Conservation (phyloP, 2,113 vertebrate genomes). For the Grallaria varia region DNA sequence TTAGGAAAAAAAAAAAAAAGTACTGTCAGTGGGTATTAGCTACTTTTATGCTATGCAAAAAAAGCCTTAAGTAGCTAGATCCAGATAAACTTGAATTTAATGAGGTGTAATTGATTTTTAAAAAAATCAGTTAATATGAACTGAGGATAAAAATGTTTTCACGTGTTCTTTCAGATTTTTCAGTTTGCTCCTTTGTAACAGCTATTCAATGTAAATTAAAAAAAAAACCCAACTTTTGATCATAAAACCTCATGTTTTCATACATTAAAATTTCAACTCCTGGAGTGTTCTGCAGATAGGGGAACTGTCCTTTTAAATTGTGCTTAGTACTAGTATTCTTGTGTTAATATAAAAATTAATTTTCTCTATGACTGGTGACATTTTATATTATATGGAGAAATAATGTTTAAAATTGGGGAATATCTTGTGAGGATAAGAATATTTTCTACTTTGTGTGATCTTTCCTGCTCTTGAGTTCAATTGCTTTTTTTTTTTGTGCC, state of each 20-base stretch:
- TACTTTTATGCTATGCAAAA: not conserved
- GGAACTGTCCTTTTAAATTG: not conserved
- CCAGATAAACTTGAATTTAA: conserved; percentile 9
- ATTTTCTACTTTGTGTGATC: not conserved
- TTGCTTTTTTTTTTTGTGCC: not conserved
- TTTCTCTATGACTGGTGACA: not conserved
- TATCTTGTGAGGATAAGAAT: not conserved
- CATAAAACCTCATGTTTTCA: not conserved
- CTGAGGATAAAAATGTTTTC: not conserved
- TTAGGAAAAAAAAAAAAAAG: not conserved
- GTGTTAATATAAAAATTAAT: not conserved
- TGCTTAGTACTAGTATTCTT: not conserved
- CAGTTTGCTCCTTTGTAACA: not conserved
- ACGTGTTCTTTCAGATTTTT: not conserved
- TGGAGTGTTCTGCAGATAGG: not conserved
- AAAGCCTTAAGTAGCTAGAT: not conserved
- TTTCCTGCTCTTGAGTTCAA: not conserved
- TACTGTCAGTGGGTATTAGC: not conserved
- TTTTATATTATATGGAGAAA: not conserved
- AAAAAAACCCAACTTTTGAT: not conserved
- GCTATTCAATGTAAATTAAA: not conserved
- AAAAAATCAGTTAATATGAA: not conserved
- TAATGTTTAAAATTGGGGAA: not conserved
- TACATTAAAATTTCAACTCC: not conserved
- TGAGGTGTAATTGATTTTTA: not conserved